phyloP scores from a whole-genome alignment of 1,140 invertebrate species.

The Oscheius sp. region DNA sequence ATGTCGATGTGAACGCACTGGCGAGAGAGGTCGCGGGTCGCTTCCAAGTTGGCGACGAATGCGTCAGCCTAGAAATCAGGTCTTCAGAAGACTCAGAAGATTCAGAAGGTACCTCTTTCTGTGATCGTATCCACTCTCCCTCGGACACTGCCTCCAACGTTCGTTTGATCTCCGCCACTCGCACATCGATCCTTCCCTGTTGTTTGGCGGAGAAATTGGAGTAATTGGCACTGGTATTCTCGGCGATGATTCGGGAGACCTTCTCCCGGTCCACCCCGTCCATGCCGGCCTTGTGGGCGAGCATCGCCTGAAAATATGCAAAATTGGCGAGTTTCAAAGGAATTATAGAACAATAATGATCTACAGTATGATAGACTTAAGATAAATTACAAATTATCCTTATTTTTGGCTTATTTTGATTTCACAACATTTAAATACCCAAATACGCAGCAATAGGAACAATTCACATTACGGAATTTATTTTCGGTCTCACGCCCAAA shows the following conservation, averaged over 20 bases:
- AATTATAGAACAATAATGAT: too few relatives aligned
- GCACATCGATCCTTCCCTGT: slow-evolving; percentile 41
- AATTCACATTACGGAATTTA: too few relatives aligned
- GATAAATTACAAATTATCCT: too few relatives aligned
- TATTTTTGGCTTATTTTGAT: too few relatives aligned
- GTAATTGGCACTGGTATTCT: slow-evolving; percentile 48
- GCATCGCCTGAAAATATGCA: slow-evolving; percentile 19
- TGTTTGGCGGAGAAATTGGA: slow-evolving; percentile 42
- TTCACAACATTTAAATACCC: too few relatives aligned
- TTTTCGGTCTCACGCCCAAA: too few relatives aligned
- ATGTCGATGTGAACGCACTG: slow-evolving; percentile 71
- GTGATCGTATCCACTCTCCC: slow-evolving; percentile 19
- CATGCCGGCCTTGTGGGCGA: slow-evolving; percentile 49
- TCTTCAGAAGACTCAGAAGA: background rate
- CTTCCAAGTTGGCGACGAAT: slow-evolving; percentile 18
- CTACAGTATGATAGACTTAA: too few relatives aligned
- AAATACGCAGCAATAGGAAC: too few relatives aligned
- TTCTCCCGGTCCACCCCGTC: slow-evolving; percentile 43
- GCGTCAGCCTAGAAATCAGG: background rate
- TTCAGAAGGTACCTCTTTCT: slow-evolving; percentile 22
- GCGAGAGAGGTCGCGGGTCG: slow-evolving; percentile 63
- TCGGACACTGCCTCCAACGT: slow-evolving; percentile 5
- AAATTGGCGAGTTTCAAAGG: too few relatives aligned
- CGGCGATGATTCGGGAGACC: slow-evolving; percentile 44
- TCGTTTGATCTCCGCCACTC: slow-evolving; percentile 28